Conservation (phyloP, 2,113 vertebrate species). For the Sceloporus tristichus region DNA sequence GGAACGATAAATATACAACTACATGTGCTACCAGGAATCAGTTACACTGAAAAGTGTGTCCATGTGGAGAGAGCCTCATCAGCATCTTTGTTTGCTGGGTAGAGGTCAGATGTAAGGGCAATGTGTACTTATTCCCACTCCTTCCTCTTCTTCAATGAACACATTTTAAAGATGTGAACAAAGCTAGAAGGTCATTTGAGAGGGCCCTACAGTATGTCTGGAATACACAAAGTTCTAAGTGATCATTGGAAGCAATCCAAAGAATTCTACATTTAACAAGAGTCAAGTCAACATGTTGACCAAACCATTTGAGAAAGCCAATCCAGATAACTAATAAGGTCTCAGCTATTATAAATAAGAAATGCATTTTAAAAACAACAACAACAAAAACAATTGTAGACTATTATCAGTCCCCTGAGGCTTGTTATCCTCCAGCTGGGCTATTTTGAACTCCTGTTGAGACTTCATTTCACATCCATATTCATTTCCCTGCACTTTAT, state of each 20-base stretch:
- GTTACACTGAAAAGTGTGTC: not conserved
- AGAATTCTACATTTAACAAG: not conserved
- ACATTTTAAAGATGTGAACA: not conserved
- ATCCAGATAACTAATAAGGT: constrained; percentile 50
- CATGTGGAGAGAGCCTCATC: not conserved
- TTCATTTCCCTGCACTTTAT: not conserved
- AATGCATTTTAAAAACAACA: constrained; percentile 3
- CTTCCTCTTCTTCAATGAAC: not conserved
- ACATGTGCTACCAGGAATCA: not conserved
- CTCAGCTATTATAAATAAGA: constrained; percentile 55
- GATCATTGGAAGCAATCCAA: not conserved
- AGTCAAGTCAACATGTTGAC: not conserved
- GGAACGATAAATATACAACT: not conserved
- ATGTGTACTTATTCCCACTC: not conserved
- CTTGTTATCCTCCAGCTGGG: constrained; percentile 63
- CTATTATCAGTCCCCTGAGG: constrained; percentile 58
- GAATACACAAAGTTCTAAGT: not conserved
- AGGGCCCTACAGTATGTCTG: not conserved
- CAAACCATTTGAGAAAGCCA: not conserved
- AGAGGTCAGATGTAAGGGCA: not conserved
- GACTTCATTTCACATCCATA: not conserved
- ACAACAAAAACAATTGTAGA: constrained; percentile 16
- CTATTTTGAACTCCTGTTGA: constrained; percentile 30
- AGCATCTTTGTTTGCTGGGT: not conserved
- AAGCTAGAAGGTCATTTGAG: not conserved